phyloP scores from a whole-genome alignment of 37 sponge, comb jelly and placozoan genomes.

The Dysidea cf. avara region DNA sequence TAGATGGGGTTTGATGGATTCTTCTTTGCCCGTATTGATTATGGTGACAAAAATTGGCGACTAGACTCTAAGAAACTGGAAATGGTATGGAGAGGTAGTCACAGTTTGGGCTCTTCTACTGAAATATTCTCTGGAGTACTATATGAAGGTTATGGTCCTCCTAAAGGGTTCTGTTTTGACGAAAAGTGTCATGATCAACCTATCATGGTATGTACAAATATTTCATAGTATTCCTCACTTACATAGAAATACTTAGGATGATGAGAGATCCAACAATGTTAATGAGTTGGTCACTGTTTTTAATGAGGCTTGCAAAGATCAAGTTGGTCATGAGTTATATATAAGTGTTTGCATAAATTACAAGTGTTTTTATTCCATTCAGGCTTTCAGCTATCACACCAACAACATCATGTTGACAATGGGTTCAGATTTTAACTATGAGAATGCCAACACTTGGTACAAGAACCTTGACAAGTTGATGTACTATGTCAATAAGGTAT shows the following conservation, averaged over 20 bases:
- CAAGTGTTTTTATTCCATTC: no score
- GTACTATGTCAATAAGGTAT: no score
- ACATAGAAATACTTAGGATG: no score
- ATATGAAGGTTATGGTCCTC: constrained; percentile 71
- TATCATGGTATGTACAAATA: constrained; percentile 42
- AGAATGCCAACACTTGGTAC: no score
- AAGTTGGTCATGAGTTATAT: constrained; percentile 22
- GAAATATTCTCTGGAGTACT: constrained; percentile 90
- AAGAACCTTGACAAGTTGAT: no score
- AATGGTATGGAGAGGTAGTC: constrained; percentile 83
- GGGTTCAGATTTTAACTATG: constrained; percentile 93
- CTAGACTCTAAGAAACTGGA: constrained; percentile 50
- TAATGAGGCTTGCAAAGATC: constrained; percentile 26
- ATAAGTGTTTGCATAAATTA: no score
- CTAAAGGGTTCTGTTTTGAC: constrained; percentile 91
- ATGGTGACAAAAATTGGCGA: constrained; percentile 64
- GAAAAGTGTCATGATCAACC: constrained; percentile 60
- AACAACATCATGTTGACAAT: constrained; percentile 95
- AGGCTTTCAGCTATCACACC: constrained; percentile 48
- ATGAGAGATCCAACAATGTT: constrained; percentile 82
- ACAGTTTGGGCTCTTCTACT: constrained; percentile 40
- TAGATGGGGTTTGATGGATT: no score
- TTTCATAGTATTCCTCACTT: no score
- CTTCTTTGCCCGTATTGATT: constrained; percentile 93
- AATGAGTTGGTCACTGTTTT: constrained; percentile 54